Evolutionary conservation across 2,113 vertebrate genomes (phyloP).

Genomic region (Trichomycterus rosablanca): DNA sequence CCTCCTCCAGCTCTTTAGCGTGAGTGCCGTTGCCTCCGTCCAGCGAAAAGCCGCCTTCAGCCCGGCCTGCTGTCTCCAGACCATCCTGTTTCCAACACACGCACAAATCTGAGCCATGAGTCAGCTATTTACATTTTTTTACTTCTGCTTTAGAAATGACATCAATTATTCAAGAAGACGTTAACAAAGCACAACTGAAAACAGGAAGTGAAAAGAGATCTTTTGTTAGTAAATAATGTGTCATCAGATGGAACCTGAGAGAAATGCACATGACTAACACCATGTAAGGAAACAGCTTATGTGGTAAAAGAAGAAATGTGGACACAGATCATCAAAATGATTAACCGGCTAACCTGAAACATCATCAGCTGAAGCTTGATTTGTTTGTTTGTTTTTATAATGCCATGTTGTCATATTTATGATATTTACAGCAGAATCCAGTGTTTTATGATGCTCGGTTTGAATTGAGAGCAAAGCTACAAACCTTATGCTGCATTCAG

Average conservation of each 20-base stretch:
- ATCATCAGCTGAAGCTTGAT: too few relatives aligned
- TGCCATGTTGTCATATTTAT: too few relatives aligned
- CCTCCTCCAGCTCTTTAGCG: slow-evolving; percentile 72
- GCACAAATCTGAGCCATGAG: slow-evolving; percentile 38
- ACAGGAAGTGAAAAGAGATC: background rate
- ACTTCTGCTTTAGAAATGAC: background rate
- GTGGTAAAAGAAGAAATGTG: background rate
- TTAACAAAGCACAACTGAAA: background rate
- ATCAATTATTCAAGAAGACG: background rate
- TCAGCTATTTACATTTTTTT: background rate
- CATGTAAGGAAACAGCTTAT: background rate
- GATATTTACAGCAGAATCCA: too few relatives aligned
- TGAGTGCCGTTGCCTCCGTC: slow-evolving; percentile 70
- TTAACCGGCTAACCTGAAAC: too few relatives aligned
- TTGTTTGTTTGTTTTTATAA: too few relatives aligned
- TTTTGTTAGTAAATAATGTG: background rate
- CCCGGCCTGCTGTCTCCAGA: slow-evolving; percentile 79
- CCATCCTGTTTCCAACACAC: slow-evolving; percentile 73
- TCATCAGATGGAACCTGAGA: background rate
- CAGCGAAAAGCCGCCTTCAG: slow-evolving; percentile 78
- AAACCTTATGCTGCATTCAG: too few relatives aligned
- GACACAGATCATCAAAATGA: too few relatives aligned
- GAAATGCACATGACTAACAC: background rate
- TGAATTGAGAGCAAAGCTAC: too few relatives aligned
- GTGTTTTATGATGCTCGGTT: too few relatives aligned